phyloP scores from a whole-genome alignment of 1,140 invertebrate genomes.

The Agrilus planipennis region DNA sequence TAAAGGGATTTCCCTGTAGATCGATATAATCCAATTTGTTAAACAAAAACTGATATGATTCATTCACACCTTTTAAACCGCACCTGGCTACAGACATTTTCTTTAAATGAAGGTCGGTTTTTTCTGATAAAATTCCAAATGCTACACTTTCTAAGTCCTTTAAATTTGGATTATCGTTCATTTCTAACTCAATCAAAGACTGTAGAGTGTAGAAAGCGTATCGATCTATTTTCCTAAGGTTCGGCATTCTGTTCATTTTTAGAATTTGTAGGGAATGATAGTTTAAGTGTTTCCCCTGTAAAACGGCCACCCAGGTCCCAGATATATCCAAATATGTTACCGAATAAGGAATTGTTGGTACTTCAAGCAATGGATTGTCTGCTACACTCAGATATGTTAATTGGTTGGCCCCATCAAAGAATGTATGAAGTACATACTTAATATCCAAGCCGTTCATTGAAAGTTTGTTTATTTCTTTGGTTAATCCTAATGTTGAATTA shows the following conservation, averaged over 20 bases:
- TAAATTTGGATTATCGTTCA: slow-evolving; percentile 25
- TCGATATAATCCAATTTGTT: slow-evolving; percentile 21
- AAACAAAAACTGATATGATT: slow-evolving; percentile 24
- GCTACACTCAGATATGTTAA: slow-evolving; percentile 20
- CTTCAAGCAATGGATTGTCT: slow-evolving; percentile 23
- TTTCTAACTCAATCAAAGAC: slow-evolving; percentile 22
- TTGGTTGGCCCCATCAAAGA: slow-evolving; percentile 17
- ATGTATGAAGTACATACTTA: slow-evolving; percentile 13
- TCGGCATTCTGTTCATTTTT: slow-evolving; percentile 24
- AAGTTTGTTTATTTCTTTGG: slow-evolving; percentile 16
- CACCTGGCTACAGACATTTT: slow-evolving; percentile 24
- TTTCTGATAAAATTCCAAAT: slow-evolving; percentile 23
- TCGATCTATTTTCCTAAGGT: slow-evolving; percentile 20
- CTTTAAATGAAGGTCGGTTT: slow-evolving; percentile 15
- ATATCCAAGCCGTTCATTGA: slow-evolving; percentile 21
- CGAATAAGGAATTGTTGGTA: slow-evolving; percentile 20
- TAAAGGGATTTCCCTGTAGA: slow-evolving; percentile 27
- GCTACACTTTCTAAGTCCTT: slow-evolving; percentile 23
- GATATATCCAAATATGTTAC: slow-evolving; percentile 28
- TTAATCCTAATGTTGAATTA: slow-evolving; percentile 14
- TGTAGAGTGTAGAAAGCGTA: slow-evolving; percentile 31
- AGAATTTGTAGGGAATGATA: slow-evolving; percentile 24
- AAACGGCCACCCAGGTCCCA: slow-evolving; percentile 21
- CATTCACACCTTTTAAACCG: slow-evolving; percentile 23
- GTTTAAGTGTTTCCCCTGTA: slow-evolving; percentile 22